Evolutionary conservation across 2,113 vertebrate genomes (phyloP), one percentile per base, ranked within the genome.

Genomic region (Bujurquina vittata): DNA sequence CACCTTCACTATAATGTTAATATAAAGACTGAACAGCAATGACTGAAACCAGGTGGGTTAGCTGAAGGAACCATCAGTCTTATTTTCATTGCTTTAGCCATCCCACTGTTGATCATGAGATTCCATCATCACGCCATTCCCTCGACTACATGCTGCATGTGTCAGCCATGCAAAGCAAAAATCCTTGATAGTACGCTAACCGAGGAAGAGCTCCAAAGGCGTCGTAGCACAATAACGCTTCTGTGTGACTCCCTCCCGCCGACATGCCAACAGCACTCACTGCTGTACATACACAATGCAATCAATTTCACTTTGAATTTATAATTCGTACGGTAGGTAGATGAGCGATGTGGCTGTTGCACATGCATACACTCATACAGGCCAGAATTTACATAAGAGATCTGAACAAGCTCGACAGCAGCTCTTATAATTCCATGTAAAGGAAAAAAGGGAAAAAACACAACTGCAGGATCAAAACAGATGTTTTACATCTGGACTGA

Each of bases 401-500:
- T 78, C 61, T 83, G 81, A 87, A 83, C 35, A 17, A 63, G 84
- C 52, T 26, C 88, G 88, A 89, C 89, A 91, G 88, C 65, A 73
- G 83, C 57, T 84, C 80, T 89, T 78, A 86, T 74, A 83, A 84
- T 77, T 83, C 85, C 86, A 88, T 88, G 88, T 90, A 88, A 61
- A 93, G 88, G 74, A 79, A 91, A 52, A 78, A 49, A 79, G 89
- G 43, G 76, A 67, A 46, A 91, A 83, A 63, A 22, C 77, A 63
- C 77, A 77, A 75, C 31, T 26, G 74, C 86, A 9, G 56, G 78
- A 87, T 85, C 77, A 80, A 88, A 92, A 85, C 93, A 94, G 87
- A 93, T 95, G 93, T 93, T 93, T 79, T 85, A 79, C 91, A 93
- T 93, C 91, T 94, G 93, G 90, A 67, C n/a, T 3, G 57, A 85